Conservation (phyloP, 1,140 invertebrate genomes). For the Drosophila malerkotliana region DNA sequence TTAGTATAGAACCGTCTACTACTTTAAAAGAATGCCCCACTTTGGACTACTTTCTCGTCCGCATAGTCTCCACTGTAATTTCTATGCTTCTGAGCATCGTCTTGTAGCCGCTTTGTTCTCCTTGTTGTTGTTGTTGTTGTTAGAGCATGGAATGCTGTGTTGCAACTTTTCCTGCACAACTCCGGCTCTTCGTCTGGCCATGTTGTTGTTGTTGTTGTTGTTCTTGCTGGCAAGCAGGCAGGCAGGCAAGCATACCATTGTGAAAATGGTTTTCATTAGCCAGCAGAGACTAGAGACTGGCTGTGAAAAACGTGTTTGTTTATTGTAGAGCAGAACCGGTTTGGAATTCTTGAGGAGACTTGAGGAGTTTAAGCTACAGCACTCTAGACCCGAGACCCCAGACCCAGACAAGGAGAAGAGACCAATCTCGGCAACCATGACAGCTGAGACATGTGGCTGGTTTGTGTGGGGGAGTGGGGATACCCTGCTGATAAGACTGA, state of each 20-base stretch:
- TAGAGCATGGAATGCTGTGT: slow-evolving; percentile 73
- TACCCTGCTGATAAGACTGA: too few species aligned
- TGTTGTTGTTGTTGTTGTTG: slow-evolving; percentile 12
- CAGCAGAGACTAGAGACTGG: slow-evolving; percentile 18
- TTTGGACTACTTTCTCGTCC: too few species aligned
- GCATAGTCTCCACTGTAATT: slow-evolving; percentile 40
- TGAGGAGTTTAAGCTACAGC: slow-evolving; percentile 53
- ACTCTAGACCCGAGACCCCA: slow-evolving; percentile 12
- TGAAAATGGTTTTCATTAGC: slow-evolving; percentile 68
- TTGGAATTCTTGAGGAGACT: slow-evolving; percentile 60
- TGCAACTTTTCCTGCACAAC: slow-evolving; percentile 68
- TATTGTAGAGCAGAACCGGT: slow-evolving; percentile 63
- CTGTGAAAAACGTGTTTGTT: slow-evolving; percentile 44
- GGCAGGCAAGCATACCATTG: slow-evolving; percentile 53
- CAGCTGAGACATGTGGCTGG: too few species aligned
- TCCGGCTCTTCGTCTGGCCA: slow-evolving; percentile 2
- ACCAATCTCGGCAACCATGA: neutral
- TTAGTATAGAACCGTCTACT: too few species aligned
- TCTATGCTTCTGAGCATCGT: slow-evolving; percentile 45
- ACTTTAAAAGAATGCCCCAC: too few species aligned
- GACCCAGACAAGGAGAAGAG: slow-evolving; percentile 13
- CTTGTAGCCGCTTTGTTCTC: slow-evolving; percentile 33
- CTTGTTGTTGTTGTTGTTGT: slow-evolving; percentile 52
- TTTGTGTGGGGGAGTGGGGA: too few species aligned
- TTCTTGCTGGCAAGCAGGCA: slow-evolving; percentile 19